Conservation (phyloP, 2,888 invertebrate genomes). For the Molanna angustata region DNA sequence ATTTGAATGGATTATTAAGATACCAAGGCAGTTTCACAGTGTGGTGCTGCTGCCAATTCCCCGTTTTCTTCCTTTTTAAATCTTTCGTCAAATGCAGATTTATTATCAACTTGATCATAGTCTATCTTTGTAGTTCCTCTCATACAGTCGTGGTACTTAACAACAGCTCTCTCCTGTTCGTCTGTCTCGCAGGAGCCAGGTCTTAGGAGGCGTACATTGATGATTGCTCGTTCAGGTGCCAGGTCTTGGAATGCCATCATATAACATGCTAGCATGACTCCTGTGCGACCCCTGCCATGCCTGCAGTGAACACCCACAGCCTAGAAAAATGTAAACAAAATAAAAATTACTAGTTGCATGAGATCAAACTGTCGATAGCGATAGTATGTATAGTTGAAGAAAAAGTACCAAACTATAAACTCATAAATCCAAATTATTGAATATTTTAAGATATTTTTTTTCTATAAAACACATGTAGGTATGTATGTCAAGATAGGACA, state of each 20-base stretch:
- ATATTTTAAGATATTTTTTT: no score
- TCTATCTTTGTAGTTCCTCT: constrained; percentile 38
- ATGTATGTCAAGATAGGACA: no score
- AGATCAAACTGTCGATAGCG: no score
- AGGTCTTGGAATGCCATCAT: constrained; percentile 60
- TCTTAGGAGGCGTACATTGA: constrained; percentile 56
- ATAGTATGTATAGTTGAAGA: no score
- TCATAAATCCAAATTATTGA: no score
- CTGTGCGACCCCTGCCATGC: constrained; percentile 69
- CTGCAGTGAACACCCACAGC: constrained; percentile 68
- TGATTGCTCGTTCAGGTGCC: constrained; percentile 62
- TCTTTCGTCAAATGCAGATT: not conserved
- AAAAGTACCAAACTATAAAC: no score
- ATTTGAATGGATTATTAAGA: no score
- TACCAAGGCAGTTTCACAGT: constrained; percentile 1
- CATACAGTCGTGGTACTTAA: constrained; percentile 57
- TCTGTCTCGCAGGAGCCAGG: constrained; percentile 64
- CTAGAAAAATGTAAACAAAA: constrained; percentile 41
- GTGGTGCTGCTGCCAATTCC: constrained; percentile 5
- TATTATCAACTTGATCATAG: constrained; percentile 1
- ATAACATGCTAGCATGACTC: constrained; percentile 72
- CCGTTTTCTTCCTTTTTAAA: constrained; percentile 1
- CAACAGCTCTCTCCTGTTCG: constrained; percentile 60
- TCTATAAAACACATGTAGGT: no score
- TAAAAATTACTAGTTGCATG: no score